These are phyloP conservation scores for Herpailurus yagouaroundi DNA, from an alignment of 2,113 vertebrate genomes.

Conservation along the genomic window DNA sequence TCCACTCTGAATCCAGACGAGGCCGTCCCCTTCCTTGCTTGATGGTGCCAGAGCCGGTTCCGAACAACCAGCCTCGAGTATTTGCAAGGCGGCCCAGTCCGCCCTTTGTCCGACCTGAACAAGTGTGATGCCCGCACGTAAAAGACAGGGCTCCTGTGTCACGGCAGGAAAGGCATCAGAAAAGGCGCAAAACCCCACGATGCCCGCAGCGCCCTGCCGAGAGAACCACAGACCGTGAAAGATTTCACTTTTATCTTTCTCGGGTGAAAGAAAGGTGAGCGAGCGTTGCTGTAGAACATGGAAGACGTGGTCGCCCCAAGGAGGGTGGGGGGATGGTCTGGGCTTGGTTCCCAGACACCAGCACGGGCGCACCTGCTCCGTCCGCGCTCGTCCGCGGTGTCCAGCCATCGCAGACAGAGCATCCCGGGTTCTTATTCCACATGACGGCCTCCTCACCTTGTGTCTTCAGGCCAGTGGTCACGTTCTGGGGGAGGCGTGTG, in stretches of 20 bases:
- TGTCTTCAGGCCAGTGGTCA: fast-evolving
- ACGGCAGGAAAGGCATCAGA: fast-evolving
- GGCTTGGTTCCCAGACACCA: too few relatives aligned
- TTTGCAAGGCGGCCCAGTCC: fast-evolving
- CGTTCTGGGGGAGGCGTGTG: background rate
- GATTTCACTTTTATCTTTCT: background rate
- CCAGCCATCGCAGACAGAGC: background rate
- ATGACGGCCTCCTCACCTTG: background rate
- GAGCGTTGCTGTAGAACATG: fast-evolving
- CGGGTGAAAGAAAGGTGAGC: too few relatives aligned
- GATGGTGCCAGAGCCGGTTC: fast-evolving
- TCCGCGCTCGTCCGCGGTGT: fast-evolving
- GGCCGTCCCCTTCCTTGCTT: fast-evolving
- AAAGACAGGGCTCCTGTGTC: fast-evolving
- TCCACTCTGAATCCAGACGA: fast-evolving
- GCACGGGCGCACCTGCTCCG: background rate
- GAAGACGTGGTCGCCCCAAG: too few relatives aligned
- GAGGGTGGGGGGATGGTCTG: fast-evolving
- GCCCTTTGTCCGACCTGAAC: background rate
- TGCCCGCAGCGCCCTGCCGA: too few relatives aligned
- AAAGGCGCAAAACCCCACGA: fast-evolving
- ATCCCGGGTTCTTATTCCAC: background rate
- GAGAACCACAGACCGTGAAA: background rate
- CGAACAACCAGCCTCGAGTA: fast-evolving
- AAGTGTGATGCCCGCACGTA: fast-evolving